These are phyloP conservation scores for Cynaeus angustus DNA, from an alignment of 2,888 invertebrate genomes.

Conservation along the genomic window DNA sequence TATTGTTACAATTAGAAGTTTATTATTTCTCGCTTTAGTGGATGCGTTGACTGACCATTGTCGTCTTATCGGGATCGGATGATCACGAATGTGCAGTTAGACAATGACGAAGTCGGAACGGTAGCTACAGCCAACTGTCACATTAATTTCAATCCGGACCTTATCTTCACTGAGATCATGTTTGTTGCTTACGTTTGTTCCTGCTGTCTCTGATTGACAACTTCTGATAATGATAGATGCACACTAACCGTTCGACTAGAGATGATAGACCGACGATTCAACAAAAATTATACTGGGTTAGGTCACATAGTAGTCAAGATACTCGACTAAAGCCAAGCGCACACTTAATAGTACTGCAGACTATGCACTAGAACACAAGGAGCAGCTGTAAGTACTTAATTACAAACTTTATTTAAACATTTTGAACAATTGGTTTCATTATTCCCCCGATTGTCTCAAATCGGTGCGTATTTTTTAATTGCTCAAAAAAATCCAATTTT, in stretches of 20 bases:
- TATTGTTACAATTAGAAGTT: constrained; percentile 19
- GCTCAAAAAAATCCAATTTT: too few species aligned
- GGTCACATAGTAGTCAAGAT: background rate
- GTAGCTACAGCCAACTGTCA: constrained; percentile 57
- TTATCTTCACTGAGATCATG: constrained; percentile 32
- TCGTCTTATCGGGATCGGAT: constrained; percentile 24
- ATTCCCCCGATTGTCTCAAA: too few species aligned
- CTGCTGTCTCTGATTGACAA: constrained; percentile 40
- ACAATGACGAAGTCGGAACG: constrained; percentile 55
- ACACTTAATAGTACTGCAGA: too few species aligned
- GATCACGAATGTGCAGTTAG: constrained; percentile 34
- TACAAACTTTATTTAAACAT: too few species aligned
- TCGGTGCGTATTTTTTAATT: too few species aligned
- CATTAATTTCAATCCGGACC: constrained; percentile 55
- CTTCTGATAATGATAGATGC: constrained; percentile 38
- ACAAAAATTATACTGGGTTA: constrained; percentile 2
- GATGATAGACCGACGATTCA: constrained; percentile 1
- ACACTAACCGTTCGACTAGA: constrained; percentile 14
- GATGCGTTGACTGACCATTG: constrained; percentile 33
- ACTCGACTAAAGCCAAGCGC: too few species aligned
- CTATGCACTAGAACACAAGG: too few species aligned
- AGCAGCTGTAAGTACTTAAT: too few species aligned
- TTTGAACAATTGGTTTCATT: too few species aligned
- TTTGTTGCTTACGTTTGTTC: constrained; percentile 31
- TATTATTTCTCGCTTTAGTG: constrained; percentile 13